Base-by-base conservation (phyloP, 2,888 invertebrate species). In the Hirtodrosophila cameraria region DNA sequence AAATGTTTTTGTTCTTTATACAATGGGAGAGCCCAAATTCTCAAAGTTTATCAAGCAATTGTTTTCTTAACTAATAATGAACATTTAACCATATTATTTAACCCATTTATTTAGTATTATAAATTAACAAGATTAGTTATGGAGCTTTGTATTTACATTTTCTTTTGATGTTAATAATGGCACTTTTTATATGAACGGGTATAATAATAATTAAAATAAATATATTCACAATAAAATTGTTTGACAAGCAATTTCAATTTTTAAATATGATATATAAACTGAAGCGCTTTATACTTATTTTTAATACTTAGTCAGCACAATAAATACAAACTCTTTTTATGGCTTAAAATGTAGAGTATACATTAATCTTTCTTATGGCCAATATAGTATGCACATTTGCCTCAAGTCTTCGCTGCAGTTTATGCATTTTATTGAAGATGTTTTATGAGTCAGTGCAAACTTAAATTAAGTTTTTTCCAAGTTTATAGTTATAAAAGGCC, bases 1-100 rank as follows among this genome's bases (percentile, higher is more conserved):
- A 61, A 62, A 55, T 41, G 36, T 50, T 62, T 52, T 30, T 42
- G 43, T 61, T 53, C 57, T 70, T 69, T 58, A 58, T 39, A 45
- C 28, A 63, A 36, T 25, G 31, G 31, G 2, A 9, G 18, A 11
- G n/a, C 25, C 36, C n/a, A 28, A 7, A 46, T 25, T 12, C 31
- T n/a, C n/a, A n/a, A n/a, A 45, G 45, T 45, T 20, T 39, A 39
- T 18, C n/a, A 20, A 20, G n/a, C 36, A 36, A 20, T 36, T 36
- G 41, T 41, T 39, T 33, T 15, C 16, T 41, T 25, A 13, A 9
- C 6, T 6, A n/a, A 8, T 20, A 39, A 13, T n/a, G n/a, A 25
- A 23, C 20, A 23, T 52, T 16, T 11, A 25, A 33, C 8, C 30
- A 41, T 28, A 20, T 35, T 43, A 20, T 31, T 12, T 43, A 49